A percentile compares a stretch with the other conserved stretches of the same genome.
These are phyloP conservation scores for Illadopsis cleaveri DNA, from an alignment of 2,113 vertebrate species.

Conservation along the genomic window DNA sequence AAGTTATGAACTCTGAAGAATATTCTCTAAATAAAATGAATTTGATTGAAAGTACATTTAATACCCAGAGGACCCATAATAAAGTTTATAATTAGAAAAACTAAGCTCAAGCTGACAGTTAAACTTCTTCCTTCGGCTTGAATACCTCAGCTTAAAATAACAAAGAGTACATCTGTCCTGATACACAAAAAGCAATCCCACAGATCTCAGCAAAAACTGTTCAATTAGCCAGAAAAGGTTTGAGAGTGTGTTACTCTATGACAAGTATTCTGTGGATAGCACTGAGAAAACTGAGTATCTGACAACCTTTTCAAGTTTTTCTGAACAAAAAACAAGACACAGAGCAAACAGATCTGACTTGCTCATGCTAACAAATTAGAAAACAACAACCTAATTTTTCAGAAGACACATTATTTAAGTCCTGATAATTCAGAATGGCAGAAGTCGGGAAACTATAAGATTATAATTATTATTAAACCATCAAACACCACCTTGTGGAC, in stretches of 20 bases:
- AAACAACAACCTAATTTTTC: neutral
- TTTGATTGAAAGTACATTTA: neutral
- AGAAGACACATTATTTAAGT: neutral
- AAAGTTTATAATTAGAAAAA: neutral
- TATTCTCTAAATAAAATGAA: neutral
- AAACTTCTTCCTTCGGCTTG: neutral
- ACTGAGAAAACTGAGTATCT: neutral
- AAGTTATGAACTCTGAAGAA: neutral
- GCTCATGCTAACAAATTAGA: neutral
- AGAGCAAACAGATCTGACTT: neutral
- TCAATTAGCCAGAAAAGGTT: neutral
- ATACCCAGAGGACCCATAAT: neutral
- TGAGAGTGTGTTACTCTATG: neutral
- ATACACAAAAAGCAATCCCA: neutral
- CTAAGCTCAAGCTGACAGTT: neutral
- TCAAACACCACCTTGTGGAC: constrained; percentile 44
- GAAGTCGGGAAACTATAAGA: neutral
- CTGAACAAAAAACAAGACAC: neutral
- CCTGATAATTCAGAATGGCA: neutral
- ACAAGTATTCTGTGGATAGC: neutral
- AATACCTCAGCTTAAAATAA: neutral
- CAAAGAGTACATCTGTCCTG: neutral
- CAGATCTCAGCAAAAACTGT: neutral
- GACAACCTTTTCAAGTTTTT: neutral
- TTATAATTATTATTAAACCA: neutral